phyloP scores from a whole-genome alignment of 2,888 invertebrate genomes.

The Drosophila kanekoi region DNA sequence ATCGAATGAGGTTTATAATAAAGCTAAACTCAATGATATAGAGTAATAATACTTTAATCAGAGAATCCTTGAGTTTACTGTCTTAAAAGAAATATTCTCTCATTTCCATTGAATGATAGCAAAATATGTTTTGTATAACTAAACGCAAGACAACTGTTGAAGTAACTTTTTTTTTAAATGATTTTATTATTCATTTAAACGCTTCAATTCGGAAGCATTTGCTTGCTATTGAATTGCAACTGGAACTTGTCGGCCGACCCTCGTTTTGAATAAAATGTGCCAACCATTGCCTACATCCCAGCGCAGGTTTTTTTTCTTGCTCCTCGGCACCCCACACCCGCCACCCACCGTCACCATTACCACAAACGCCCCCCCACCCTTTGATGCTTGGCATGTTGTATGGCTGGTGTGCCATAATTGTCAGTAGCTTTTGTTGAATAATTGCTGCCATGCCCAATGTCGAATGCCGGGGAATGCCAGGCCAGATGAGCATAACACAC shows the following conservation, averaged over 20 bases:
- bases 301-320: not conserved
- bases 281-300: conserved; percentile 18
- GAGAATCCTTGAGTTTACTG: no score
- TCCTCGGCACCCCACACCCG: conserved; percentile 1
- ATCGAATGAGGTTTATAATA: no score
- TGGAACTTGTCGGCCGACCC: conserved; percentile 27
- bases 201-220: no score
- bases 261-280: conserved; percentile 14
- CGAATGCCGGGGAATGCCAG: conserved; percentile 63
- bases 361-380: not conserved
- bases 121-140: no score
- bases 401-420: conserved; percentile 76
- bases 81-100: no score
- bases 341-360: not conserved
- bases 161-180: no score
- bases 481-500: conserved; percentile 56
- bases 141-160: no score
- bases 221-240: no score
- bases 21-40: no score
- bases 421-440: conserved; percentile 80
- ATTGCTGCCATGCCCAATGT: conserved; percentile 78
- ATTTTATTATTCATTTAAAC: no score
- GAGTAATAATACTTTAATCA: no score
- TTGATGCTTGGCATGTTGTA: conserved; percentile 48
- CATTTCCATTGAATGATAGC: no score